Evolutionary conservation across 2,888 invertebrate species (phyloP).

Genomic region (Clanis bilineata): DNA sequence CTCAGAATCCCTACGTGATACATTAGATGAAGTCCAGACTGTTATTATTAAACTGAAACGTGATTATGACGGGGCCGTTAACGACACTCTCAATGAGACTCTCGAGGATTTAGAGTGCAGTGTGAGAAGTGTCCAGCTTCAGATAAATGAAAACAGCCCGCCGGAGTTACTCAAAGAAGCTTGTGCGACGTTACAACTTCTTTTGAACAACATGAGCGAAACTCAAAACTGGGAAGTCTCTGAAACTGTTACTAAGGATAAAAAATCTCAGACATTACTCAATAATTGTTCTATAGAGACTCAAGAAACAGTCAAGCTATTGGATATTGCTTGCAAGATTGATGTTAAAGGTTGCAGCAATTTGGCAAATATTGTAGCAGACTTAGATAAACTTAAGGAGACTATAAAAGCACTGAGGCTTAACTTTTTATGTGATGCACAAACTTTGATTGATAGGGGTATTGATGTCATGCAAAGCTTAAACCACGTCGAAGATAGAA

Average conservation of each 20-base stretch:
- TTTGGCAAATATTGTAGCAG: constrained; percentile 41
- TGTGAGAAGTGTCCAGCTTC: constrained; percentile 75
- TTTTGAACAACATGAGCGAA: constrained; percentile 60
- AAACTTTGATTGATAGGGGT: constrained; percentile 66
- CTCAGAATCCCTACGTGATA: constrained; percentile 55
- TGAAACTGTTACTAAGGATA: constrained; percentile 30
- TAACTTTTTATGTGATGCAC: constrained; percentile 50
- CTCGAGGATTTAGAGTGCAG: constrained; percentile 78
- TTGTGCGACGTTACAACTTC: constrained; percentile 63
- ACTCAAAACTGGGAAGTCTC: constrained; percentile 41
- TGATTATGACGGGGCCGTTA: constrained; percentile 58
- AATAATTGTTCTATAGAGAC: constrained; percentile 53
- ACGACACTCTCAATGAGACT: constrained; percentile 71
- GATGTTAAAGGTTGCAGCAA: constrained; percentile 45
- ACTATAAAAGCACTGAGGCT: constrained; percentile 52
- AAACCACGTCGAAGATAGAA: constrained; percentile 68
- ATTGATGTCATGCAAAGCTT: constrained; percentile 65
- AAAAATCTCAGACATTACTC: constrained; percentile 39
- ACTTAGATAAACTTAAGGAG: constrained; percentile 48
- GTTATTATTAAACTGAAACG: constrained; percentile 71
- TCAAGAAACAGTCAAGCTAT: constrained; percentile 56
- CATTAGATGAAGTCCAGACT: constrained; percentile 72
- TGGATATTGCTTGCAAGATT: constrained; percentile 65
- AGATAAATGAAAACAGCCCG: constrained; percentile 68
- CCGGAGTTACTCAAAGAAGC: constrained; percentile 66